A percentile compares a stretch with the other conserved stretches of the same genome.
These are phyloP conservation scores for Galaxias olidus DNA, from an alignment of 2,797 vertebrate genomes.

Conservation along the genomic window DNA sequence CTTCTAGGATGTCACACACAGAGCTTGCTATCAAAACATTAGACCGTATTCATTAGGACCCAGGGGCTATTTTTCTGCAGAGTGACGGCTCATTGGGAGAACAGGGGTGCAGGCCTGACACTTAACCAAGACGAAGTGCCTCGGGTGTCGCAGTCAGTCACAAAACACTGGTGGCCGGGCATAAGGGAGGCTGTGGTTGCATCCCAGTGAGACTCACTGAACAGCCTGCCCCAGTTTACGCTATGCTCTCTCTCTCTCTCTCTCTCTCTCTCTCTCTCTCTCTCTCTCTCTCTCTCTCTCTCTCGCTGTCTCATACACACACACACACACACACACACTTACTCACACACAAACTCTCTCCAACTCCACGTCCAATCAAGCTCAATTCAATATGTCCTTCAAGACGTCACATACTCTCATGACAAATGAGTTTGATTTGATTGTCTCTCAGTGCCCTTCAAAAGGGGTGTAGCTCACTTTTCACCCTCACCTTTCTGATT, in stretches of 20 bases:
- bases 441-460: neutral
- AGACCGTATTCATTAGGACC: slow-evolving; percentile 24
- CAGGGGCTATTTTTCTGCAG: slow-evolving; percentile 11
- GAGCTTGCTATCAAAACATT: slow-evolving; percentile 13
- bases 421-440: slow-evolving; percentile 4
- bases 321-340: neutral
- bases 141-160: neutral
- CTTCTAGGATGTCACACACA: no score
- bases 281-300: neutral
- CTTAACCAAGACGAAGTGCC: slow-evolving; percentile 20
- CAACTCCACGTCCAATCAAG: neutral
- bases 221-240: neutral
- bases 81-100: slow-evolving; percentile 23
- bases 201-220: no score
- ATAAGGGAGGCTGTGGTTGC: neutral
- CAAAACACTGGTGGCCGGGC: neutral
- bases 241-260: neutral
- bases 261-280: neutral
- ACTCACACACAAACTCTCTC: neutral
- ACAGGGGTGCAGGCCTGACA: slow-evolving; percentile 3
- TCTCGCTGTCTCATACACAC: neutral
- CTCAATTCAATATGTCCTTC: neutral
- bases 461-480: neutral
- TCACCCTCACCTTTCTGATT: neutral
- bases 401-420: neutral